A percentile compares a stretch with the other conserved stretches of the same genome.
phyloP scores from a whole-genome alignment of 2,113 vertebrate genomes.

The Arenaria interpres region DNA sequence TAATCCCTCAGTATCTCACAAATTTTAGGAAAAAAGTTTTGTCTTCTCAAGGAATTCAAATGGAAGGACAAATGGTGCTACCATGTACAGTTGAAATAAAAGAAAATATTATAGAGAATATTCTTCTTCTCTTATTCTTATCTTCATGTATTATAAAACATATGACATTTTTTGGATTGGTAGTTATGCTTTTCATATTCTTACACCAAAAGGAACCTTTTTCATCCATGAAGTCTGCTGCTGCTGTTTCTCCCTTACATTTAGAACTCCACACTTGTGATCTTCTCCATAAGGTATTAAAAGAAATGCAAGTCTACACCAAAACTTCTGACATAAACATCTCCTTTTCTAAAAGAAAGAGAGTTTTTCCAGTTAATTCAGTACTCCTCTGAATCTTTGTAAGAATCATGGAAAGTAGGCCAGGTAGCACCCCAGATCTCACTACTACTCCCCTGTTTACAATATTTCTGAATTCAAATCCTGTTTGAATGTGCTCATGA shows the following conservation, averaged over 20 bases:
- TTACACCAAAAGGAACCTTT: not conserved
- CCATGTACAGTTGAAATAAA: not conserved
- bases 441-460: not conserved
- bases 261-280: not conserved
- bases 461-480: not conserved
- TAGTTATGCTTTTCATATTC: not conserved
- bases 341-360: not conserved
- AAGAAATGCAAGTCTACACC: not conserved
- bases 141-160: not conserved
- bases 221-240: not conserved
- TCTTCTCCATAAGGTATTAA: not conserved
- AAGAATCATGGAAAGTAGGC: not conserved
- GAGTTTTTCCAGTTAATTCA: not conserved
- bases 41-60: not conserved
- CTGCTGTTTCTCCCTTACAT: not conserved
- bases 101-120: not conserved
- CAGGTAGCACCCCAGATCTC: not conserved
- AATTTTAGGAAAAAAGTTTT: not conserved
- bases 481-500: not conserved
- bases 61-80: not conserved
- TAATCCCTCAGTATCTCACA: not conserved
- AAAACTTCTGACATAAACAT: not conserved
- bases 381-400: not conserved
- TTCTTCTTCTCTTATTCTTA: not conserved
- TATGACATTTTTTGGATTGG: not conserved